Conservation (phyloP, 2,113 vertebrate species). For the Aspidoscelis tigris region DNA sequence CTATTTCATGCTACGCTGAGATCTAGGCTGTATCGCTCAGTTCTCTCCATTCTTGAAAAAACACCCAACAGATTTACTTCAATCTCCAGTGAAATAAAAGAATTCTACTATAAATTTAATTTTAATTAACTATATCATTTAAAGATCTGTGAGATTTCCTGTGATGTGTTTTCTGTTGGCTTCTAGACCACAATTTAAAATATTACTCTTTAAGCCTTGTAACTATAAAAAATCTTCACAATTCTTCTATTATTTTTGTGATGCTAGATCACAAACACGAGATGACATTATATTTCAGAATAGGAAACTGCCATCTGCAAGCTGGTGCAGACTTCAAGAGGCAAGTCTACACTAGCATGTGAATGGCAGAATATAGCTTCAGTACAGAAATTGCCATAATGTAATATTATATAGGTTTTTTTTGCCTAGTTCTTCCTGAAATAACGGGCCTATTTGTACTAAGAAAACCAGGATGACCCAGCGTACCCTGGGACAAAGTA, state of each 20-base stretch:
- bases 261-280: not conserved
- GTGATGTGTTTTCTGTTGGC: not conserved
- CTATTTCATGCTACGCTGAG: not conserved
- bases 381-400: no score
- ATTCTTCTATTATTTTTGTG: not conserved
- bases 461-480: no score
- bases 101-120: constrained; percentile 18
- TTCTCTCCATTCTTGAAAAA: constrained; percentile 11
- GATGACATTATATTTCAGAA: constrained; percentile 7
- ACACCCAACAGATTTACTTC: not conserved
- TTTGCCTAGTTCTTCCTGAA: no score
- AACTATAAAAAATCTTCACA: constrained; percentile 4
- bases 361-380: no score
- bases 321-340: no score
- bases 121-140: constrained; percentile 29
- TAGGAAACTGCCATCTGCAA: no score
- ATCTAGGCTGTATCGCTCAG: fast-evolving
- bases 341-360: no score
- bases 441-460: no score
- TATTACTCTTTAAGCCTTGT: constrained; percentile 19
- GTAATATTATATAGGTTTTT: no score
- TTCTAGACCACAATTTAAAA: constrained; percentile 15
- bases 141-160: constrained; percentile 35
- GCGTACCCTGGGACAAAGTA: no score
- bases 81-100: constrained; percentile 28